phyloP scores from a whole-genome alignment of 2,888 invertebrate species.

The Tetragonisca angustula region DNA sequence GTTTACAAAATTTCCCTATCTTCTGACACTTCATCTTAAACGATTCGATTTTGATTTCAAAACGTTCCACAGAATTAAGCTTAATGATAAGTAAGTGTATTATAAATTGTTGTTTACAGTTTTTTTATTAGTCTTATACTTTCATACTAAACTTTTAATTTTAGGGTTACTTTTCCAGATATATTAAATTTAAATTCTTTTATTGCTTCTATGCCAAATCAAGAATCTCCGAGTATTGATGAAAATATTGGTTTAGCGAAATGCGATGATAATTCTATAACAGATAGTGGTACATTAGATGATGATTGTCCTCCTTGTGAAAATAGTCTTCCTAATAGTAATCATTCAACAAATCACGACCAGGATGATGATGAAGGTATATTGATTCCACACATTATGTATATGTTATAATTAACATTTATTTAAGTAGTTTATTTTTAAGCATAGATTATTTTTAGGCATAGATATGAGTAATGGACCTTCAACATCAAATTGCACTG shows the following conservation, averaged over 20 bases:
- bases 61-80: slow-evolving; percentile 93
- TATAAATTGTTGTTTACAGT: slow-evolving; percentile 9
- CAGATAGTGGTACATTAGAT: slow-evolving; percentile 88
- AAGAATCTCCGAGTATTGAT: slow-evolving; percentile 82
- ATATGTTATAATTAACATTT: not conserved
- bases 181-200: slow-evolving; percentile 91
- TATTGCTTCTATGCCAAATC: slow-evolving; percentile 82
- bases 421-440: slow-evolving; percentile 54
- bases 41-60: slow-evolving; percentile 95
- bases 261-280: slow-evolving; percentile 88
- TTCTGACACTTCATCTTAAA: slow-evolving; percentile 94
- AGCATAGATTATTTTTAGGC: slow-evolving; percentile 86
- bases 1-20: slow-evolving; percentile 93
- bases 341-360: slow-evolving; percentile 76
- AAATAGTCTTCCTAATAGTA: slow-evolving; percentile 73
- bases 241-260: slow-evolving; percentile 85
- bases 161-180: slow-evolving; percentile 93
- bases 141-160: slow-evolving; percentile 68
- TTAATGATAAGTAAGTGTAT: slow-evolving; percentile 91
- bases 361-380: slow-evolving; percentile 88
- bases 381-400: not conserved
- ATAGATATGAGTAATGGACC: slow-evolving; percentile 86
- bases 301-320: slow-evolving; percentile 85
- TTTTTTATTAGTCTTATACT: slow-evolving; percentile 19
- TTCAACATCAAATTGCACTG: slow-evolving; percentile 82